Evolutionary conservation across 2,888 invertebrate genomes (phyloP), one percentile per base, ranked within the genome.

Genomic region (Amphipyra tragopoginis): DNA sequence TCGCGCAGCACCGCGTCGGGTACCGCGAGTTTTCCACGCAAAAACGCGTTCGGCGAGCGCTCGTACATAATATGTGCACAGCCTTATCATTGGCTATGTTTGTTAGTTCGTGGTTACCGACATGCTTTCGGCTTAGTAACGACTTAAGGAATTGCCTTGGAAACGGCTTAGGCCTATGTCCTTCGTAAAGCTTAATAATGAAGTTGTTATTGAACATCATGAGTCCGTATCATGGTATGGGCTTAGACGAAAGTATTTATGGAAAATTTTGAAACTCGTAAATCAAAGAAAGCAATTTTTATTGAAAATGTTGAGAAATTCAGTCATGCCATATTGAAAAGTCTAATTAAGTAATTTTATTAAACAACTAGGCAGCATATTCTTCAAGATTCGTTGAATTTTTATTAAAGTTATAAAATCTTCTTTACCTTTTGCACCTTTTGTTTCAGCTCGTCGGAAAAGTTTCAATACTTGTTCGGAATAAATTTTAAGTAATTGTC

Each of bases 131-230:
- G 53, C 59, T 68, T 71, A 69, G 39, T 59, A 47, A 59, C 49
- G 42, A 70, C 71, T 69, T 71, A 71, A 39, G 53, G 13, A 47
- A 51, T 50, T 39, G 21, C 52, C 59, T 59, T 59, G 39, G 65
- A 65, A 49, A 43, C 38, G 52, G 42, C 44, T 54, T 44, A 69
- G 11, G 29, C 21, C 10, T 47, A 14, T 65, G 45, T 59, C 65
- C 50, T 59, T 54, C 42, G 65, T 54, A 51, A 65, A 65, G 72
- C 72, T 54, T 65, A 53, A 65, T 68, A 59, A 51, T 65, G 39
- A 65, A 69, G 59, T 65, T 71, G 13, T 58, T 44, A 65, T 64
- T 53, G 49, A 45, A 13, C 34, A 29, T 9, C 15, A 11, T 29
- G 26, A 42, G 14, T 57, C 7, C 48, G 44, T 57, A 57, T 40